These are phyloP conservation scores for Gavia stellata DNA, from an alignment of 2,113 vertebrate genomes.

Conservation along the genomic window DNA sequence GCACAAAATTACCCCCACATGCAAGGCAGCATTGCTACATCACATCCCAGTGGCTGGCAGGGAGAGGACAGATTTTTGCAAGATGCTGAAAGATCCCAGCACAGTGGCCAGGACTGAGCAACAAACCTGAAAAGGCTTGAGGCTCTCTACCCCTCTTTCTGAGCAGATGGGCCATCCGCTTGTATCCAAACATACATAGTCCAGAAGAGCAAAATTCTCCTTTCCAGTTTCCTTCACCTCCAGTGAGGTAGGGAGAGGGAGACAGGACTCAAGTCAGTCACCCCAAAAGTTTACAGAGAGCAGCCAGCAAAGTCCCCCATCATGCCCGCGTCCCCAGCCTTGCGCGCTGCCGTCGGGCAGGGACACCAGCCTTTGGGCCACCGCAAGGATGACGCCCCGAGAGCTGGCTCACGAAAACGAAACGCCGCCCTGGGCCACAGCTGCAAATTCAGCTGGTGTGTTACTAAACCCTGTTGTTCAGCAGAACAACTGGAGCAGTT, in stretches of 20 bases:
- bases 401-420: fast-evolving
- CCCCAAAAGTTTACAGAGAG: neutral
- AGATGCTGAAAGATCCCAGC: neutral
- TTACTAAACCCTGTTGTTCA: neutral
- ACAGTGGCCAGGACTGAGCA: neutral
- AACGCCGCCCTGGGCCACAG: neutral
- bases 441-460: neutral
- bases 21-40: neutral
- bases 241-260: neutral
- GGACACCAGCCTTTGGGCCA: neutral
- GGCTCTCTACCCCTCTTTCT: neutral
- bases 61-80: neutral
- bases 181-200: neutral
- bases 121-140: neutral
- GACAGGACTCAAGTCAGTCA: neutral
- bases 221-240: neutral
- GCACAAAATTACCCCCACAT: fast-evolving
- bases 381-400: fast-evolving
- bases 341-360: fast-evolving
- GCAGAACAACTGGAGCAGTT: neutral
- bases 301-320: neutral
- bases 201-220: neutral
- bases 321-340: fast-evolving
- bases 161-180: neutral
- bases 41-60: neutral